Evolutionary conservation across 2,888 invertebrate genomes (phyloP), one percentile per base, ranked within the genome.

Genomic region (Hirudinaria manillensis): DNA sequence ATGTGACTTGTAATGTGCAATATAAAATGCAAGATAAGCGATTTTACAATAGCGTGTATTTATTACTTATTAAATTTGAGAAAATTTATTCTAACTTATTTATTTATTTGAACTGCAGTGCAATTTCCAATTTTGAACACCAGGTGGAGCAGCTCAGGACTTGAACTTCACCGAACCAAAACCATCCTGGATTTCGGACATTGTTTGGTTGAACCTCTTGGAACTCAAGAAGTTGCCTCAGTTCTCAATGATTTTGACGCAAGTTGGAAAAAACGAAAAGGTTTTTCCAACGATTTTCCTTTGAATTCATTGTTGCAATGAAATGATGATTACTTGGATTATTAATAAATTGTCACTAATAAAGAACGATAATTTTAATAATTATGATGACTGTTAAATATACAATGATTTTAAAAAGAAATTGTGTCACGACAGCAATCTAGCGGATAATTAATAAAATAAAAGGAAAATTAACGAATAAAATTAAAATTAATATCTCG

Each of bases 131-230:
- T 16, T 45, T 45, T 45, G 13, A 45, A 45, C 61, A 61, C 24
- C 75, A 84, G 84, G 86, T 81, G 86, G 86, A 27, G 85, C 86
- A 70, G 83, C 84, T 0, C 80, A 86, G 66, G 86, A 86, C 79
- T 79, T 86, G 77, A 85, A 85, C 76, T 83, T 84, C 66, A 85
- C 84, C 13, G 81, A 82, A 73, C 84, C 85, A 7, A 86, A 86
- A 77, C 85, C 85, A 16, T 83, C 81, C 76, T 86, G 86, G 86
- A 84, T 86, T 51, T 80, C 83, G 1, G 85, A 86, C 78, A 78
- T 83, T 38, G 85, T 84, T 51, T 86, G 86, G 86, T 79, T 86
- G 21, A 86, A 86, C 79, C 79, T 86, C 76, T 85, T 85, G 7
- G 85, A 85, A 77, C 81, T 86, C 38, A 83, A 82, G 78, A 84